Evolutionary conservation across 2,797 vertebrate species (phyloP).

Genomic region (Mormyrops attenuatus): DNA sequence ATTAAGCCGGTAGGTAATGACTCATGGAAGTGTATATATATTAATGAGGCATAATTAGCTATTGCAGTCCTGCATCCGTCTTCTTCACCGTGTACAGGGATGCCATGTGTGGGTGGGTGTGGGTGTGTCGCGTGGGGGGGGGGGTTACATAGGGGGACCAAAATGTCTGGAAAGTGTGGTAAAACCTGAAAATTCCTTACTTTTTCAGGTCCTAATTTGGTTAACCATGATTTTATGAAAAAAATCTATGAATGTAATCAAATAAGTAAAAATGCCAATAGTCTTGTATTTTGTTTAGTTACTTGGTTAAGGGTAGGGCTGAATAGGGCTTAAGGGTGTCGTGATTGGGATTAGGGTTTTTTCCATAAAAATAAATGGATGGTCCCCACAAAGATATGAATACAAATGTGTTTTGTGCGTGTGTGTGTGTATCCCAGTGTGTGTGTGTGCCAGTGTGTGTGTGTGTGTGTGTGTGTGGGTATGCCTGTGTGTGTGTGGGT

Average conservation of each 20-base stretch:
- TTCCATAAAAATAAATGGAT: not conserved
- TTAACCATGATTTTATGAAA: not conserved
- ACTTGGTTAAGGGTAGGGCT: not conserved
- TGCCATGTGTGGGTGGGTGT: not conserved
- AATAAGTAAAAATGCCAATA: not conserved
- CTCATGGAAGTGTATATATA: not conserved
- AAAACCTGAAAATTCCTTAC: not conserved
- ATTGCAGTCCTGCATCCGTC: conserved; percentile 15
- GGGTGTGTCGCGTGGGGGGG: not conserved
- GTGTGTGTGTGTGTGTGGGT: not conserved
- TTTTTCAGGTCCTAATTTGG: not conserved
- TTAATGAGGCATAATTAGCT: conserved; percentile 20
- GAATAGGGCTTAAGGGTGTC: not conserved
- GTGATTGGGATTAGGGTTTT: not conserved
- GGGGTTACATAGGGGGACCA: not conserved
- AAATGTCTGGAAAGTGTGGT: not conserved
- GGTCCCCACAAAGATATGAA: not conserved
- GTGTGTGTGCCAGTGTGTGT: too few relatives aligned
- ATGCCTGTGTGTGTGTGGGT: too few relatives aligned
- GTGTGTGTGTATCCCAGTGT: not conserved
- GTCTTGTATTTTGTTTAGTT: not conserved
- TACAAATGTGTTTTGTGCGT: not conserved
- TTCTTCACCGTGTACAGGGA: not conserved
- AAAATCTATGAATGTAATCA: not conserved
- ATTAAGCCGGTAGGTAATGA: conserved; percentile 20